phyloP scores from a whole-genome alignment of 2,888 invertebrate genomes.

The Thalpophila matura region DNA sequence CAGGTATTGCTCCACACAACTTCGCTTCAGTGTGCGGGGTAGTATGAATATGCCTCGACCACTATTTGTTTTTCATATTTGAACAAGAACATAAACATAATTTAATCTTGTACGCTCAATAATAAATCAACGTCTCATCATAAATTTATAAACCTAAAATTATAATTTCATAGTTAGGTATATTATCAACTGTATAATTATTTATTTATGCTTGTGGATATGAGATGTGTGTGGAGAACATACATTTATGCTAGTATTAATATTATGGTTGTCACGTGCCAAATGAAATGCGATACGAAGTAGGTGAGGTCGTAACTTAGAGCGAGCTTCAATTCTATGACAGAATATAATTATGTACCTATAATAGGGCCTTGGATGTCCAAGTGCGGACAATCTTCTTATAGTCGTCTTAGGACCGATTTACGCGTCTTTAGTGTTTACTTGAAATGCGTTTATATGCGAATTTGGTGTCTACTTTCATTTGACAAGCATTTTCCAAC shows the following conservation, averaged over 20 bases:
- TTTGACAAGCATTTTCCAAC: not conserved
- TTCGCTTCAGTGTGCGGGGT: too few species aligned
- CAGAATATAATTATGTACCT: conserved; percentile 43
- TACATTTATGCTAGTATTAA: not conserved
- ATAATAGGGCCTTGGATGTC: conserved; percentile 34
- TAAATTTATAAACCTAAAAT: not conserved
- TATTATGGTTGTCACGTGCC: conserved; percentile 14
- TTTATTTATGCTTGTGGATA: not conserved
- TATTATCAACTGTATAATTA: not conserved
- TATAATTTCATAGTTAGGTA: not conserved
- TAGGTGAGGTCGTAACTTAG: conserved; percentile 10
- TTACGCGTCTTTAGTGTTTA: not conserved
- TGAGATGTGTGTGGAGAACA: not conserved
- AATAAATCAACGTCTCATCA: not conserved
- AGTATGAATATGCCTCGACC: too few species aligned
- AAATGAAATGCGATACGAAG: conserved; percentile 7
- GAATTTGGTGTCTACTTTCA: too few species aligned
- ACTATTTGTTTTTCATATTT: too few species aligned
- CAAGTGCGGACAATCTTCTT: conserved; percentile 23
- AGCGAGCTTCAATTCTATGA: conserved; percentile 19
- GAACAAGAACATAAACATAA: too few species aligned
- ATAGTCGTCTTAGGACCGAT: not conserved
- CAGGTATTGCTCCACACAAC: too few species aligned
- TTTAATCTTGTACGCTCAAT: too few species aligned
- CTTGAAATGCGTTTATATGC: too few species aligned